These are phyloP conservation scores for Turritopsis dohrnii DNA, from an alignment of 30 jellyfish, hydroid and myxozoan species.

Conservation along the genomic window DNA sequence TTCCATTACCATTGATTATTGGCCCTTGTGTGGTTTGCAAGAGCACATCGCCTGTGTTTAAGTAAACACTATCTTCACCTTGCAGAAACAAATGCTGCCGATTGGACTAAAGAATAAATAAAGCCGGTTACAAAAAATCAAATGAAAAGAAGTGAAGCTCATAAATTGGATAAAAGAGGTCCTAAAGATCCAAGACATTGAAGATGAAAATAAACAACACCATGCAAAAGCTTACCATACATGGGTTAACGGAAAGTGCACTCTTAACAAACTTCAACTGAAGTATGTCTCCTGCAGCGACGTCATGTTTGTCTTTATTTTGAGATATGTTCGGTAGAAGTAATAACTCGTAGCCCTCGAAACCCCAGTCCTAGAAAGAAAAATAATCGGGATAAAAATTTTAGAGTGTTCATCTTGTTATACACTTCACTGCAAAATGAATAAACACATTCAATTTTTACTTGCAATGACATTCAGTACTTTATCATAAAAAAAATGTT, in stretches of 20 bases:
- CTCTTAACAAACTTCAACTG: constrained; percentile 72
- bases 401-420: no score
- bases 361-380: constrained; percentile 82
- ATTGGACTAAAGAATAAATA: constrained; percentile 61
- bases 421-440: no score
- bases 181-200: not conserved
- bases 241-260: constrained; percentile 91
- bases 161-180: not conserved
- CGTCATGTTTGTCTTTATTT: constrained; percentile 23
- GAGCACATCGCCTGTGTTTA: constrained; percentile 78
- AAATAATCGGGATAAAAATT: no score
- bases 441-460: no score
- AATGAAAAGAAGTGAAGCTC: not conserved
- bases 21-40: constrained; percentile 42
- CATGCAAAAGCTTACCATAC: constrained; percentile 67
- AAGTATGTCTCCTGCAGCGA: constrained; percentile 60
- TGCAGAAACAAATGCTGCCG: constrained; percentile 85
- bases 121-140: not conserved
- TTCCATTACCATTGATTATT: constrained; percentile 12
- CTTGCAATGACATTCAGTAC: no score
- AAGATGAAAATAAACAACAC: not conserved
- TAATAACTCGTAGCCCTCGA: constrained; percentile 86
- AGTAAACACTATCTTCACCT: constrained; percentile 67
- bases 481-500: no score
- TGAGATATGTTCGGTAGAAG: constrained; percentile 53